Base-by-base conservation (phyloP, 2,113 vertebrate genomes). In the Sturnira hondurensis region DNA sequence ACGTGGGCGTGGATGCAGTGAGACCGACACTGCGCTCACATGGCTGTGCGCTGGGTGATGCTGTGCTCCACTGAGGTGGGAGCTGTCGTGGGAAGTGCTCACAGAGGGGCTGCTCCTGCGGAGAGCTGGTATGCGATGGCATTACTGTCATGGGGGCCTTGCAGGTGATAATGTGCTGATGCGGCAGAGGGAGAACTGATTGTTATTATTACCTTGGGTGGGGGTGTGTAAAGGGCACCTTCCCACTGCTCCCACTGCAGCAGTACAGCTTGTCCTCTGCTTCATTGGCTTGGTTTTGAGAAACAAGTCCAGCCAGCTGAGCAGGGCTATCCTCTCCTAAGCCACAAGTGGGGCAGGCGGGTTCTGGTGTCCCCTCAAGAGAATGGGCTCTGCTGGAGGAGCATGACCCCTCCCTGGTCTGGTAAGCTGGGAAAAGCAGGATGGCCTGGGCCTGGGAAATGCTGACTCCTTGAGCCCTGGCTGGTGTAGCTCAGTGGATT, bases 1-100 rank as follows among this genome's bases (percentile, higher is more conserved):
- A 0, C 4, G 38, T 31, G 1, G 8, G 47, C 8, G 0, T 17
- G 63, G 24, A 0, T 5, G 6, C n/a, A 2, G 3, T 0, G 38
- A 33, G 38, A 56, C 65, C 26, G 52, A 16, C 0, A 0, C 80
- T 45, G 4, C 0, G 2, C 36, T 73, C 65, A 31, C 36, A 1
- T 1, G 54, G 67, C 56, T 6, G 0, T 2, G 1, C 4, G 47
- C 50, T 4, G 16, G 90, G 61, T 33, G 47, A 61, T 1, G 16
- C 82, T 26, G 5, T 10, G 17, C 45, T 84, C 71, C 13, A 3
- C 63, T 0, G 2, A 17, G 78, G 89, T 5, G 50, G 50, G 41
- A 22, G 38, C 31, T 0, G 3, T 13, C 52, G 0, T 4, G 5
- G 22, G 45, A 13, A 3, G 65, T 0, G 13, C 47, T 26, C 43